These are phyloP conservation scores for Drosophila erecta DNA, from an alignment of 1,140 invertebrate genomes.

Conservation along the genomic window DNA sequence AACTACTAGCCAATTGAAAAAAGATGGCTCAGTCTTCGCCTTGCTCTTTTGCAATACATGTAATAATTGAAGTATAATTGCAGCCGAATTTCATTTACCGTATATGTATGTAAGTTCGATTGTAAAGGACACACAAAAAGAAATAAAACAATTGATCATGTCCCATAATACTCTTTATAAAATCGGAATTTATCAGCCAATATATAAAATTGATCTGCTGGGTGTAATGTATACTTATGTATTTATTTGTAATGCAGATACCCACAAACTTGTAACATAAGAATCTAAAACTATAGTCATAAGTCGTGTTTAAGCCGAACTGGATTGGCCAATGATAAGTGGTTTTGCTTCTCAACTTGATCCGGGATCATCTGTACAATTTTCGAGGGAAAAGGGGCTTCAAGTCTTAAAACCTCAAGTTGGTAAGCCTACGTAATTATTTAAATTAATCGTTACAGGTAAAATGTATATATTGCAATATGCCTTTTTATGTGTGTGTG, in stretches of 20 bases:
- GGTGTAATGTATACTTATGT: constrained; percentile 26
- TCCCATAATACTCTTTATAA: constrained; percentile 6
- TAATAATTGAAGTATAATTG: constrained; percentile 42
- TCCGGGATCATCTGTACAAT: constrained; percentile 38
- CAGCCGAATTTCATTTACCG: constrained; percentile 15
- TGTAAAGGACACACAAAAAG: constrained; percentile 10
- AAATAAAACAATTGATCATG: constrained; percentile 12
- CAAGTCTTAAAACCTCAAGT: constrained; percentile 60
- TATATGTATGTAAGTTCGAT: constrained; percentile 8
- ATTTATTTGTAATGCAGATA: constrained; percentile 42
- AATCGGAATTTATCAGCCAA: constrained; percentile 9
- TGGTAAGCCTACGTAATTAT: constrained; percentile 45
- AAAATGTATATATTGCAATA: constrained; percentile 66
- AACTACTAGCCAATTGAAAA: constrained; percentile 46
- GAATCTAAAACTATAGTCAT: constrained; percentile 12
- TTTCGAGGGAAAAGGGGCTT: constrained; percentile 19
- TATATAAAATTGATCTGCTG: neutral
- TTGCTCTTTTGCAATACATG: constrained; percentile 49
- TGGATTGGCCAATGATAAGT: constrained; percentile 3
- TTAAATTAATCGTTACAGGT: constrained; percentile 40
- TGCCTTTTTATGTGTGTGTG: constrained; percentile 45
- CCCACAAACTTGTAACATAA: constrained; percentile 6
- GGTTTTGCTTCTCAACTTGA: constrained; percentile 12
- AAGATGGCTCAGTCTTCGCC: constrained; percentile 58
- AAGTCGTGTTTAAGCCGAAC: constrained; percentile 15